Evolutionary conservation across 2,113 vertebrate species (phyloP).

Genomic region (Oncorhynchus keta): DNA sequence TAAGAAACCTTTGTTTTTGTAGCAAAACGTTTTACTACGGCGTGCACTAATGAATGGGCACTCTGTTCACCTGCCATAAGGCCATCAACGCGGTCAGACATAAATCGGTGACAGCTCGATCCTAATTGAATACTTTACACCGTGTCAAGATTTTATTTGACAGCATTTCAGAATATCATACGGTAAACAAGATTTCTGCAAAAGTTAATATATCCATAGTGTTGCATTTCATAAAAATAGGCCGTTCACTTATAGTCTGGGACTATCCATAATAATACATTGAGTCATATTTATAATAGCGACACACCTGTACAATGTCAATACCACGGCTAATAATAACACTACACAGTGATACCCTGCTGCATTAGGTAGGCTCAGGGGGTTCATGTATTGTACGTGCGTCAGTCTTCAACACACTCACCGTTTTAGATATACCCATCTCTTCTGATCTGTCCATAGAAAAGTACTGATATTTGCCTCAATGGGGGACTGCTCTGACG

Average conservation of each 20-base stretch:
- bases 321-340: conserved; percentile 94
- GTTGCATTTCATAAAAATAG: conserved; percentile 99
- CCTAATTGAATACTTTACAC: conserved; percentile 63
- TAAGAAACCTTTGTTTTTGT: too few species aligned
- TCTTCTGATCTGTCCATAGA: conserved; percentile 27
- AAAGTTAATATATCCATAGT: conserved; percentile 99
- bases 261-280: conserved; percentile 90
- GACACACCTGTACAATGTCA: conserved; percentile 93
- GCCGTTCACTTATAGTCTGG: conserved; percentile 97
- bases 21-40: too few species aligned
- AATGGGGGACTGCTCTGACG: conserved; percentile 75
- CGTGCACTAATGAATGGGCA: too few species aligned
- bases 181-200: conserved; percentile 99
- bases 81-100: background rate
- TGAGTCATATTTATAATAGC: conserved; percentile 97
- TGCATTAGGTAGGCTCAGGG: conserved; percentile 68
- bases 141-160: conserved; percentile 98
- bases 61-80: background rate
- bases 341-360: conserved; percentile 96
- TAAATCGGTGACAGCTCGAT: conserved; percentile 17
- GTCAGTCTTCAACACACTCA: conserved; percentile 62
- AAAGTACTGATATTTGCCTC: conserved; percentile 81
- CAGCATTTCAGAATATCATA: conserved; percentile 99
- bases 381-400: conserved; percentile 70
- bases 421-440: conserved; percentile 9